A percentile compares a stretch with the other conserved stretches of the same genome.
Conservation (phyloP, 2,113 vertebrate genomes). For the Otocyon megalotis region DNA sequence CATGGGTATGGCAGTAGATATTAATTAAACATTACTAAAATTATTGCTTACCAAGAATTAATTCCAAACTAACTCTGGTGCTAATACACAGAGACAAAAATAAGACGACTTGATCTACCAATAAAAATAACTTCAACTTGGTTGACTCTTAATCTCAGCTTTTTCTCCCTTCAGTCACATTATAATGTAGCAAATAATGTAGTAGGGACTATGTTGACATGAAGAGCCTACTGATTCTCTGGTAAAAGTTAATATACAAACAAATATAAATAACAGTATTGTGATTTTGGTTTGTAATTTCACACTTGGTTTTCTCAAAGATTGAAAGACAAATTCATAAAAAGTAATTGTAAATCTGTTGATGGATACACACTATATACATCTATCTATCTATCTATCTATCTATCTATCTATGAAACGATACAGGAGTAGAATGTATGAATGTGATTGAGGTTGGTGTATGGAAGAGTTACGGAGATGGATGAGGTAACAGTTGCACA, state of each 20-base stretch:
- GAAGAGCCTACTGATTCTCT: background rate
- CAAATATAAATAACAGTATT: background rate
- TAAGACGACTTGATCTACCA: background rate
- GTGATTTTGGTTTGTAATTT: background rate
- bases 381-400: background rate
- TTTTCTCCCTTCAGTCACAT: background rate
- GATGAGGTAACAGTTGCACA: background rate
- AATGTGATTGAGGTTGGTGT: background rate
- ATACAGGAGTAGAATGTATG: background rate
- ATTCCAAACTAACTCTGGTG: background rate
- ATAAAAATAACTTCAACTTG: background rate
- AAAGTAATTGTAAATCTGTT: background rate
- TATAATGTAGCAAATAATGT: background rate
- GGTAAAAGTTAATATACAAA: background rate
- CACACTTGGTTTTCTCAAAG: background rate
- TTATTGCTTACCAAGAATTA: slow-evolving; percentile 16
- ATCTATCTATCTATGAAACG: background rate
- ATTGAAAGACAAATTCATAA: background rate
- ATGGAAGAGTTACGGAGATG: background rate
- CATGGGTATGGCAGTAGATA: background rate
- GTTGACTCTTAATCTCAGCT: background rate
- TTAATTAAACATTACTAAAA: background rate
- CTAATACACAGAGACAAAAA: background rate
- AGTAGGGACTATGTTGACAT: background rate
- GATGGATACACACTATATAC: background rate